A percentile compares a stretch with the other conserved stretches of the same genome.
Evolutionary conservation across 2,113 vertebrate genomes (phyloP).

Genomic region (Hemicordylus capensis): DNA sequence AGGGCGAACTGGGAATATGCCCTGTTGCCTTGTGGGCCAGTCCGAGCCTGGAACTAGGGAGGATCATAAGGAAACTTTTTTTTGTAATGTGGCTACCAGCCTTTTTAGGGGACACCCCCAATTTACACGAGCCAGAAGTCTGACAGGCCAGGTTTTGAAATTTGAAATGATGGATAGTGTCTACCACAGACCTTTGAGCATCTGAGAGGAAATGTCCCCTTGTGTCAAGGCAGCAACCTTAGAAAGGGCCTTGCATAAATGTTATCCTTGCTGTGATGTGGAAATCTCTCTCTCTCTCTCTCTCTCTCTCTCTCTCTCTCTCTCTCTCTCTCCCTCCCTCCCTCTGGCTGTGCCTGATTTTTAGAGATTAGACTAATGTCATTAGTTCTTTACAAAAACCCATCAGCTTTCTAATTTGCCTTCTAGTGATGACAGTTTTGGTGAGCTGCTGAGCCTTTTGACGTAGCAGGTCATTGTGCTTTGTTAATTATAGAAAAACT

Average conservation of each 20-base stretch:
- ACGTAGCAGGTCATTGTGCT: background rate
- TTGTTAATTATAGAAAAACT: conserved; percentile 1
- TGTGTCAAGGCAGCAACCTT: background rate
- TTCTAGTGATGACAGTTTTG: conserved; percentile 21
- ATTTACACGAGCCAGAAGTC: too few species aligned
- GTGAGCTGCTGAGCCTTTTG: conserved; percentile 22
- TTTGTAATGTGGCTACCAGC: too few species aligned
- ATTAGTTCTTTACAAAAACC: conserved; percentile 35
- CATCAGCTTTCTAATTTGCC: conserved; percentile 17
- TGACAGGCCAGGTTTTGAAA: too few species aligned
- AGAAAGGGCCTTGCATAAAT: background rate
- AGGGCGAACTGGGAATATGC: too few species aligned
- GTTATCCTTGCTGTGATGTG: conserved; percentile 4
- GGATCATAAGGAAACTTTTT: too few species aligned
- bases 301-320: too few species aligned
- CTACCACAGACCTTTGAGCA: too few species aligned
- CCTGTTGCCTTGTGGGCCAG: too few species aligned
- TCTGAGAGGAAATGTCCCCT: too few species aligned
- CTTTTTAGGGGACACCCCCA: too few species aligned
- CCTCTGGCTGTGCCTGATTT: conserved; percentile 5
- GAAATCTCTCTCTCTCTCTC: conserved; percentile 14
- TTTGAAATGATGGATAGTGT: too few species aligned
- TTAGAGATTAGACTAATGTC: conserved; percentile 34
- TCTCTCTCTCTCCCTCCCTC: background rate
- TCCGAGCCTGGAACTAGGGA: too few species aligned